Evolutionary conservation across 2,113 vertebrate species (phyloP).

Genomic region (Uria aalge): DNA sequence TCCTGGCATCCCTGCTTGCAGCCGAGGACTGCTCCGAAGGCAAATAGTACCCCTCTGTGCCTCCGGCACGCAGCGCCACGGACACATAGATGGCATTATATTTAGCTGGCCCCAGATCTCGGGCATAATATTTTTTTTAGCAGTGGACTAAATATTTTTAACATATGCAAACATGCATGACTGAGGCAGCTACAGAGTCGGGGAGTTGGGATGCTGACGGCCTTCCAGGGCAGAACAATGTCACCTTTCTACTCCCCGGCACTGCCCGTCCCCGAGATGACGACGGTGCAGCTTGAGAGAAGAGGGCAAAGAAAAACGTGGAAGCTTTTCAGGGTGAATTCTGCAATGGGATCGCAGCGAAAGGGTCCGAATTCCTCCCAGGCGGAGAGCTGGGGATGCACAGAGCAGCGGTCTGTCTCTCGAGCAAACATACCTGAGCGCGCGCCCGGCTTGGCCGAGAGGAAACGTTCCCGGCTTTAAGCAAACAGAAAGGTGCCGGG

Average conservation of each 20-base stretch:
- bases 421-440: not conserved
- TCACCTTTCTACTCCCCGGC: slow-evolving; percentile 16
- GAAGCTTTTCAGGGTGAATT: not conserved
- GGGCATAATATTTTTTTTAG: slow-evolving; percentile 71
- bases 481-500: slow-evolving; percentile 17
- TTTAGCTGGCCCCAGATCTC: slow-evolving; percentile 52
- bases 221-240: slow-evolving; percentile 17
- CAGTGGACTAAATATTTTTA: slow-evolving; percentile 71
- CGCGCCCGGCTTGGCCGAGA: not conserved
- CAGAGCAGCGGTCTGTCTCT: not conserved
- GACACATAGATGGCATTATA: slow-evolving; percentile 67
- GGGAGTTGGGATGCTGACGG: not conserved
- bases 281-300: not conserved
- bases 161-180: slow-evolving; percentile 60
- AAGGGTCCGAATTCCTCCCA: not conserved
- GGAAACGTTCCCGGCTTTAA: not conserved
- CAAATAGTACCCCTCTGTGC: slow-evolving; percentile 46
- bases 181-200: slow-evolving; percentile 31
- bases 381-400: not conserved
- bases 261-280: not conserved
- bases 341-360: accelerated
- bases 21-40: not conserved
- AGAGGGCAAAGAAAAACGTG: not conserved
- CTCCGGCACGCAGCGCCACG: not conserved
- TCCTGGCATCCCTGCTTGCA: not conserved